Evolutionary conservation across 1,140 invertebrate genomes (phyloP), one percentile per base, ranked within the genome.

Genomic region (Liolophura sinensis): DNA sequence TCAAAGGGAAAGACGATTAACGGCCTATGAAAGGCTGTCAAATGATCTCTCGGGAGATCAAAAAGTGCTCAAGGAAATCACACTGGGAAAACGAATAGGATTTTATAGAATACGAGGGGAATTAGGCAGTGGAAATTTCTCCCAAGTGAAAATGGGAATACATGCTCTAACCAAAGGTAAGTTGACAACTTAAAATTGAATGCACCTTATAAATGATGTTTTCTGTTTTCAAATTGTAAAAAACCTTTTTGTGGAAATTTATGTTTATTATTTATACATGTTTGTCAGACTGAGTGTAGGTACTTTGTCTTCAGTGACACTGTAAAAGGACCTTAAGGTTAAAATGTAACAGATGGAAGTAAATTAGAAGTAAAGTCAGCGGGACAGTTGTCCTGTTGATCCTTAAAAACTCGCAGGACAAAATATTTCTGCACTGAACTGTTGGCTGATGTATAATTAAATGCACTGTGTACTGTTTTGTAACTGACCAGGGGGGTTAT

Each of bases 71-170:
- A 86, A 87, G 63, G 89, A 92, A 67, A 85, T 90, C 22, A 87
- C 86, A 5, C 79, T 91, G 11, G 90, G 89, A 16, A 87, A 88
- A 66, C 78, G 90, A 46, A 88, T 92, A 50, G 91, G 90, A 9
- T 88, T 92, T 67, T 92, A 92, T 80, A 77, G 88, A 67, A 86
- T 92, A 60, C 85, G 88, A 60, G 90, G 89, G 46, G 90, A 92
- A 74, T 82, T 96, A 56, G 94, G 93, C 48, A 88, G 88, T 75
- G 93, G 93, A 47, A 96, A 96, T 79, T 96, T 96, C 83, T 94
- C 93, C 9, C 92, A 93, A 85, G 94, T 96, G 56, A 93, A 93
- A 83, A 85, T 94, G 74, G 94, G 90, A 46, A 88, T 92, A 58
- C 93, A 96, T 84, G 88, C 91, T 67, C 83, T 94, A 51, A 93